Evolutionary conservation across 2,113 vertebrate genomes (phyloP), one percentile per base, ranked within the genome.

Genomic region (Neoarius graeffei): DNA sequence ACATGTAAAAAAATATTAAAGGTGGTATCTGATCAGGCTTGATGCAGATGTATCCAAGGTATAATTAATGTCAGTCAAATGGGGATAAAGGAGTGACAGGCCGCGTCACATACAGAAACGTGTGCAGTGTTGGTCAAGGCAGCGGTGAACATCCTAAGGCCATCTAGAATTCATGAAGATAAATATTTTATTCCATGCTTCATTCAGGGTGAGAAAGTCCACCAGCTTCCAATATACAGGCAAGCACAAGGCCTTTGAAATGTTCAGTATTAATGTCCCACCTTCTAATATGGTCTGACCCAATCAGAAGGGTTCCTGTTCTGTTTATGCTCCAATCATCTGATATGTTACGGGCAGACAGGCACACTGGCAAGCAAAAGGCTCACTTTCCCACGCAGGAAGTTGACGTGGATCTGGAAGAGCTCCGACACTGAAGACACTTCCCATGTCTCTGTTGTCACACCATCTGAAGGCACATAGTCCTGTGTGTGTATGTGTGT

Each of bases 311-410:
- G 8, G 81, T 87, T 90, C 81, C n/a, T 80, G 80, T 57, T 13
- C 64, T 69, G 23, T 23, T 5, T 35, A 19, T 54, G 20, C 57
- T 81, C 64, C 5, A n/a, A 93, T 95, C 95, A 95, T 94, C 95
- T 95, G 90, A 91, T 89, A 30, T 94, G 92, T 85, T 92, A 92
- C 86, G 92, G 92, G 87, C 96, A 96, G 62, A 93, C 93, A 69
- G 93, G 92, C n/a, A 95, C 95, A 17, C 87, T 91, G 0, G 66
- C n/a, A 7, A 96, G 90, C 35, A 96, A 93, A 85, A 94, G 94
- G 79, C 81, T 93, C 87, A 95, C 94, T 92, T 96, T 96, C 67
- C 96, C 96, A 56, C 96, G 92, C 89, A 96, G 92, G 90, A 96
- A 96, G 90, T 95, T 95, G 85, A 94, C 85, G 7, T 96, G 92